Evolutionary conservation across 1,140 invertebrate genomes (phyloP).

Genomic region (Drosophila funebris): DNA sequence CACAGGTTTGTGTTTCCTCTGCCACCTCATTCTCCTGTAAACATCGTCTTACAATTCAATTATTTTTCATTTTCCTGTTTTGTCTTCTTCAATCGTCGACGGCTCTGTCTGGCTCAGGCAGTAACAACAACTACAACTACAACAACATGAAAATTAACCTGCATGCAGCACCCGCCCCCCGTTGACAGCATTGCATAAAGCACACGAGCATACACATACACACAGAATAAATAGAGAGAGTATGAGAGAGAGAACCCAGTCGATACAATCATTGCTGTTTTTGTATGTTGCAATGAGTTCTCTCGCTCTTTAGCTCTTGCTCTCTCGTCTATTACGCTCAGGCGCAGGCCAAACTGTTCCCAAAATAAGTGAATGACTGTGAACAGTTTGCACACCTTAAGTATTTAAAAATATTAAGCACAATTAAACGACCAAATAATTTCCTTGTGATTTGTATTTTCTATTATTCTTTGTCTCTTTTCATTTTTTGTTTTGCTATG

Average conservation of each 20-base stretch:
- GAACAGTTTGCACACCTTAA: constrained; percentile 47
- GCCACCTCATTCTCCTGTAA: constrained; percentile 40
- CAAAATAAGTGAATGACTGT: constrained; percentile 26
- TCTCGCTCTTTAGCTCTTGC: constrained; percentile 27
- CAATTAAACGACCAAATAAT: constrained; percentile 24
- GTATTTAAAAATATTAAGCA: constrained; percentile 33
- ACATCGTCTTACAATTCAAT: constrained; percentile 75
- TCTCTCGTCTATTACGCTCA: constrained; percentile 16
- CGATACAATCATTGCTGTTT: constrained; percentile 32
- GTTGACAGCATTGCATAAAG: constrained; percentile 67
- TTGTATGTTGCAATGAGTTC: constrained; percentile 57
- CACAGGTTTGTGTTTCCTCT: constrained; percentile 27
- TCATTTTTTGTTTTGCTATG: constrained; percentile 66
- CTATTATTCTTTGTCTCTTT: constrained; percentile 24
- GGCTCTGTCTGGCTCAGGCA: constrained; percentile 42
- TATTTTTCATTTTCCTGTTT: constrained; percentile 79
- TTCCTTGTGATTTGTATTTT: constrained; percentile 11
- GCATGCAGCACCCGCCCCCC: constrained; percentile 63
- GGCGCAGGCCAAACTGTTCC: constrained; percentile 44
- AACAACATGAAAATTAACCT: constrained; percentile 64
- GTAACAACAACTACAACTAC: constrained; percentile 20
- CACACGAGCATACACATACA: constrained; percentile 37
- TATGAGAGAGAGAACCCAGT: constrained; percentile 9
- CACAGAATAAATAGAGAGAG: not conserved
- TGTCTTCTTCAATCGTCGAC: constrained; percentile 67